Evolutionary conservation across 1,140 invertebrate species (phyloP), one percentile per base, ranked within the genome.

Genomic region (Bombyx mori): DNA sequence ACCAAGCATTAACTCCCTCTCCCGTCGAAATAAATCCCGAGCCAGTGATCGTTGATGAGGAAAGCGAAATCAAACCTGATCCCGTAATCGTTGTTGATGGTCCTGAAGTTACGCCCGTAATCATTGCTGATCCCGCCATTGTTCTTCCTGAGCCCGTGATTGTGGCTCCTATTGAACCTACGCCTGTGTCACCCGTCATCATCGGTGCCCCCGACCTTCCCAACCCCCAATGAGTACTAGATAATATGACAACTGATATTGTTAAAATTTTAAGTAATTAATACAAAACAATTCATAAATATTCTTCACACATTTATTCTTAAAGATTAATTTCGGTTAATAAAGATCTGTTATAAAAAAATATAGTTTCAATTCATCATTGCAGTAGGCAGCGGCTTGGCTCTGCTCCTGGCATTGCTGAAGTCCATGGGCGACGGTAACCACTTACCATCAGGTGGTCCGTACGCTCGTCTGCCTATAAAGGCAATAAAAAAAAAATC

Each of bases 131-230:
- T 44, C 56, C 56, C 48, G 44, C n/a, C 7, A 12, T 49, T 22
- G 8, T 35, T n/a, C 2, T 35, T 6, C 51, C 51, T 26, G 51
- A 35, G 51, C 56, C 53, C 54, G 35, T 56, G n/a, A 26, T 62
- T 35, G 48, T 50, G 8, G 45, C 8, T 8, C 54, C 52, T 5
- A 22, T 54, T 12, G 46, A 48, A n/a, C 52, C 58, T 42, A 44
- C 53, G 7, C 9, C 44, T 44, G 55, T 45, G 9, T 59, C 63
- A 59, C 63, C 60, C 55, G 59, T 66, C 43, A 26, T 52, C 51
- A 45, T 66, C 59, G 61, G 55, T 12, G 52, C 22, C 78, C 62
- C 77, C 81, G 6, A 64, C 68, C 7, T 60, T 64, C 22, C 61
- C 56, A n/a, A 52, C 58, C 42, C 61, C 52, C 47, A 59, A 55